These are phyloP conservation scores for Eumeta japonica DNA, from an alignment of 1,140 invertebrate species.

Conservation along the genomic window DNA sequence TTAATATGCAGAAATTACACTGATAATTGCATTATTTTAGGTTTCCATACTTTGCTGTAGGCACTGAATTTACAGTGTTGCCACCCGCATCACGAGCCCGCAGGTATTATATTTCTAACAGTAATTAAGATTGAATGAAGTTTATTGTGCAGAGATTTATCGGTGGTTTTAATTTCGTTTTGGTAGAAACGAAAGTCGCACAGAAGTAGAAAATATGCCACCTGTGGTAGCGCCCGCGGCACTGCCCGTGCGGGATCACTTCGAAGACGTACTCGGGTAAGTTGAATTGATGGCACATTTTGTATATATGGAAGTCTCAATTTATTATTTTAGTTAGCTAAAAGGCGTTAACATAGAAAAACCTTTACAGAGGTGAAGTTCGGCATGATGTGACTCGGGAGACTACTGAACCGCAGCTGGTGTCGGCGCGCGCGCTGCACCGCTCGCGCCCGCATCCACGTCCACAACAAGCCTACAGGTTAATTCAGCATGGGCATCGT, in stretches of 20 bases:
- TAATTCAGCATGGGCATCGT: not conserved
- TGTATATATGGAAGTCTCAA: too few relatives aligned
- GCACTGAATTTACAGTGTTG: conserved; percentile 28
- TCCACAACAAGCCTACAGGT: not conserved
- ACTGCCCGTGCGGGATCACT: conserved; percentile 20
- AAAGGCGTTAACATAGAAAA: not conserved
- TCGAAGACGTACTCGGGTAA: conserved; percentile 38
- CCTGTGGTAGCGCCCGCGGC: conserved; percentile 4
- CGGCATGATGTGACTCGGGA: conserved; percentile 14
- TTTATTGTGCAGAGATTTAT: too few relatives aligned
- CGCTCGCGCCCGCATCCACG: too few relatives aligned
- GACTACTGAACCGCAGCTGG: not conserved
- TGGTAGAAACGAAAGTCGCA: conserved; percentile 13
- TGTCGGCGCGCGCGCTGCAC: conserved; percentile 7
- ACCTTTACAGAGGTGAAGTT: conserved; percentile 25
- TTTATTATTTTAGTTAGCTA: too few relatives aligned
- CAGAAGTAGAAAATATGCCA: conserved; percentile 11
- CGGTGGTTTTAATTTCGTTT: not conserved
- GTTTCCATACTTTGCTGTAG: conserved; percentile 48
- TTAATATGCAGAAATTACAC: not conserved
- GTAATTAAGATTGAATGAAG: too few relatives aligned
- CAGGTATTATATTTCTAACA: conserved; percentile 18
- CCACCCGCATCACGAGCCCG: conserved; percentile 30
- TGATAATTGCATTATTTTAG: conserved; percentile 19
- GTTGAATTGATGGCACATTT: not conserved